Conservation (phyloP, 2,888 invertebrate genomes). For the Metallyticus violacea region DNA sequence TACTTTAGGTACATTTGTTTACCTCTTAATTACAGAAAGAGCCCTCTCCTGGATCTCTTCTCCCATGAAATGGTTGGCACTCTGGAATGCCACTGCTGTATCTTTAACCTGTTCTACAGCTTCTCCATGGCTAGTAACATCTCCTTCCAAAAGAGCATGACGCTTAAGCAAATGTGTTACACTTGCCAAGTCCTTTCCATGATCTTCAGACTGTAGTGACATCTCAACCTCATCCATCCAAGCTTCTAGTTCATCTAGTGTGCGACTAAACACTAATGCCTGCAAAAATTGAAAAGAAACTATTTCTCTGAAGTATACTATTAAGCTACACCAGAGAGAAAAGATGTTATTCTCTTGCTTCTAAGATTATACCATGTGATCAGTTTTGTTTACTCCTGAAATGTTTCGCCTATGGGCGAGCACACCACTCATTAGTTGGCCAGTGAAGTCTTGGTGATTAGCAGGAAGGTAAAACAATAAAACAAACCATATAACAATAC, state of each 20-base stretch:
- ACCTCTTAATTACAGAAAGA: constrained; percentile 60
- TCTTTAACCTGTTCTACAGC: constrained; percentile 76
- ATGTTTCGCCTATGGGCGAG: too few species aligned
- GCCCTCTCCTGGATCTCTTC: constrained; percentile 79
- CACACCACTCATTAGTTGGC: too few species aligned
- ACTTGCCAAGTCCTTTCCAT: constrained; percentile 80
- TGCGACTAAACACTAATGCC: constrained; percentile 82
- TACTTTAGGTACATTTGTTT: constrained; percentile 41
- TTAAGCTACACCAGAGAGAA: background rate
- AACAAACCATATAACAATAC: too few species aligned
- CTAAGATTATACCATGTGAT: too few species aligned
- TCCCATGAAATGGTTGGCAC: constrained; percentile 83
- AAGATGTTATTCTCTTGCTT: background rate
- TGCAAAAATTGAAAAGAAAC: constrained; percentile 41
- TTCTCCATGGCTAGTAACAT: constrained; percentile 79
- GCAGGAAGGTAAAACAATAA: too few species aligned
- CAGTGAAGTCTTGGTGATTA: too few species aligned
- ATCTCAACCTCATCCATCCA: constrained; percentile 91
- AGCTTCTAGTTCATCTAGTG: constrained; percentile 85
- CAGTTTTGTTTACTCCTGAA: too few species aligned
- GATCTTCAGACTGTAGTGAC: constrained; percentile 71
- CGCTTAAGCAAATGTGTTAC: constrained; percentile 80
- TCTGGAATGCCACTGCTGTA: constrained; percentile 73
- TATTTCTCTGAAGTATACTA: background rate
- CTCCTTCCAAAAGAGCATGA: constrained; percentile 80